A percentile compares a stretch with the other conserved stretches of the same genome.
These are phyloP conservation scores for Zootoca vivipara DNA, from an alignment of 2,113 vertebrate species.

Conservation along the genomic window DNA sequence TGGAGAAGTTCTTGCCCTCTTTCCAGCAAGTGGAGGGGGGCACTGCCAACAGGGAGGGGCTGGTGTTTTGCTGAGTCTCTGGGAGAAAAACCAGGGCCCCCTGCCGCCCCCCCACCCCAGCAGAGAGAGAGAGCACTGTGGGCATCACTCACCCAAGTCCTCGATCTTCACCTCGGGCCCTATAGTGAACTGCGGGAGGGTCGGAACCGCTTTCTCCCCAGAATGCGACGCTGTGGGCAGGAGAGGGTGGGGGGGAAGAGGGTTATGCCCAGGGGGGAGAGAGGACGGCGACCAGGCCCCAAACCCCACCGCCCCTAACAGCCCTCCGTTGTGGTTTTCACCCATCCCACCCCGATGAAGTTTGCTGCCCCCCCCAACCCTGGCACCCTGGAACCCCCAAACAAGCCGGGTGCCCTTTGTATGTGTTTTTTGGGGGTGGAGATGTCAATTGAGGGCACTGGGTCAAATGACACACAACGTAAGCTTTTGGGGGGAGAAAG, in stretches of 20 bases:
- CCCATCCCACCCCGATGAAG: background rate
- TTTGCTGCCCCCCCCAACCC: background rate
- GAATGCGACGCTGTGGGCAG: constrained; percentile 83
- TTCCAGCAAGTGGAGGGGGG: constrained; percentile 3
- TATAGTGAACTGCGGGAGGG: constrained; percentile 92
- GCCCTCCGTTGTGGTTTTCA: background rate
- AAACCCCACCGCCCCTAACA: constrained; percentile 17
- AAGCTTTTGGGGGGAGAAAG: too few relatives aligned
- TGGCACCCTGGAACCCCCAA: background rate
- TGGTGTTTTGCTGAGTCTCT: background rate
- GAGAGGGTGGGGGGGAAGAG: constrained; percentile 48
- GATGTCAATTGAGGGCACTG: too few relatives aligned
- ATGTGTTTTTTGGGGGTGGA: too few relatives aligned
- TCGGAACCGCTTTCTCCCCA: constrained; percentile 86
- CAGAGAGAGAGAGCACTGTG: background rate
- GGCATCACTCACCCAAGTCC: constrained; percentile 87
- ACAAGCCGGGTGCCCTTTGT: too few relatives aligned
- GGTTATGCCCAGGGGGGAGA: constrained; percentile 34
- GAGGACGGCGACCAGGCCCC: constrained; percentile 56
- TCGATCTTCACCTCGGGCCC: constrained; percentile 93
- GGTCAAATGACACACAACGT: too few relatives aligned
- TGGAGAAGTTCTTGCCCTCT: background rate
- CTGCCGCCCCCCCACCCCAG: background rate
- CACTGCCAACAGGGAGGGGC: constrained; percentile 19
- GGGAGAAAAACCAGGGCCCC: background rate